Percentiles rank a stretch among this genome's conserved stretches.
Evolutionary conservation across 2,797 vertebrate species (phyloP).

Genomic region (Dromococcyx pavoninus): DNA sequence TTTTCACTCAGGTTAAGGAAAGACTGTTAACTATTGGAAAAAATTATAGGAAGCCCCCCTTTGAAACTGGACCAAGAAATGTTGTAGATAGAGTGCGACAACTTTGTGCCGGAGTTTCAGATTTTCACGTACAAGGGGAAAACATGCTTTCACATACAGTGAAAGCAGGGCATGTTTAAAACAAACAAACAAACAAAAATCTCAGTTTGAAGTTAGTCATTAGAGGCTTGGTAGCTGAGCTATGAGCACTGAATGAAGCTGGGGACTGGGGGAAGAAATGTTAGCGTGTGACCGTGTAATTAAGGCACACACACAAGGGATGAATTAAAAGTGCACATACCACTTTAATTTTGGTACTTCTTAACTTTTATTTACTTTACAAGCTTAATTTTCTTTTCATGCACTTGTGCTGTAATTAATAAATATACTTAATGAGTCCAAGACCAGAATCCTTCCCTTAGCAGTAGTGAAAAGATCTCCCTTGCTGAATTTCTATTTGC

Average conservation of each 20-base stretch:
- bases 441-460: not conserved
- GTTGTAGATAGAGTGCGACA: not conserved
- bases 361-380: not conserved
- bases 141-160: not conserved
- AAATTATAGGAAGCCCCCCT: not conserved
- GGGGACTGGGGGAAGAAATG: not conserved
- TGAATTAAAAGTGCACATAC: not conserved
- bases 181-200: not conserved
- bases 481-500: not conserved
- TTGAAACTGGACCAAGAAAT: not conserved
- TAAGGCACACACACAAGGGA: not conserved
- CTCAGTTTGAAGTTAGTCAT: not conserved
- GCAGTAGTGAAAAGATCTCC: not conserved
- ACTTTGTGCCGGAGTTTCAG: not conserved
- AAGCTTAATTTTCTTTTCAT: not conserved
- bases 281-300: not conserved
- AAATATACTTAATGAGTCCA: not conserved
- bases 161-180: not conserved
- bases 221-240: not conserved
- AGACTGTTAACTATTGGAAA: not conserved
- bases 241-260: not conserved
- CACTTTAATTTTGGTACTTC: not conserved
- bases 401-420: not conserved
- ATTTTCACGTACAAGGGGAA: not conserved
- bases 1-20: not conserved